A percentile compares a stretch with the other conserved stretches of the same genome.
These are phyloP conservation scores for Oryzias woworae DNA, from an alignment of 2,113 vertebrate genomes.

Conservation along the genomic window DNA sequence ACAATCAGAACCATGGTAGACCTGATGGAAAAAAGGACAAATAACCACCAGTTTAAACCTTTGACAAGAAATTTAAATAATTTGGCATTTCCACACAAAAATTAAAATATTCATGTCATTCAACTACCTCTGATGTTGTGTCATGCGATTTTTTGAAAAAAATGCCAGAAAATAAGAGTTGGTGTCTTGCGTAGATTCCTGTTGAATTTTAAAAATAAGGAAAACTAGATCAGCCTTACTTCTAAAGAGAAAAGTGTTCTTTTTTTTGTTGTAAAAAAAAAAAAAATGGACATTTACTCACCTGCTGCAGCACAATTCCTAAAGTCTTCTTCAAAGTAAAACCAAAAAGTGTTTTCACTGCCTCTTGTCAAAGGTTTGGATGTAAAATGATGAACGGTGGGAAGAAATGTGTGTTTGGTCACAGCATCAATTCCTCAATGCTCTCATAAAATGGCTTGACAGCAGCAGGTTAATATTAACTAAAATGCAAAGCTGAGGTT, in stretches of 20 bases:
- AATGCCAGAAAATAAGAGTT: no score
- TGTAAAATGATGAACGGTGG: conserved; percentile 1
- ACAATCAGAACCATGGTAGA: conserved; percentile 2
- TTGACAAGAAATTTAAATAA: not conserved
- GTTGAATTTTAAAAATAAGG: no score
- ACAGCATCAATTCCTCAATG: no score
- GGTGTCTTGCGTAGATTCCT: no score
- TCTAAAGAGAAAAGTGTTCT: not conserved
- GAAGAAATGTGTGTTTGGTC: no score
- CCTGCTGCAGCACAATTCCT: not conserved
- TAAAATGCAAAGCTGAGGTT: conserved; percentile 41
- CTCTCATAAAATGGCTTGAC: not conserved
- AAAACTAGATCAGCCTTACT: not conserved
- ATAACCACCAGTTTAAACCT: not conserved
- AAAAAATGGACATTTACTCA: conserved; percentile 20
- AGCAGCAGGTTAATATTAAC: conserved; percentile 24
- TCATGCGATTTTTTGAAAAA: no score
- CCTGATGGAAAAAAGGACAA: conserved; percentile 16
- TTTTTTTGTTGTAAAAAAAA: not conserved
- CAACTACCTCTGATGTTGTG: no score
- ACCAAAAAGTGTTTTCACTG: not conserved
- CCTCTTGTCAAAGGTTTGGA: conserved; percentile 1
- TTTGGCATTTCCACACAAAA: no score
- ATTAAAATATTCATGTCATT: no score
- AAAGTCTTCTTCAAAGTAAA: not conserved